These are phyloP conservation scores for Clepsis dumicolana DNA, from an alignment of 2,888 invertebrate species.

Conservation along the genomic window DNA sequence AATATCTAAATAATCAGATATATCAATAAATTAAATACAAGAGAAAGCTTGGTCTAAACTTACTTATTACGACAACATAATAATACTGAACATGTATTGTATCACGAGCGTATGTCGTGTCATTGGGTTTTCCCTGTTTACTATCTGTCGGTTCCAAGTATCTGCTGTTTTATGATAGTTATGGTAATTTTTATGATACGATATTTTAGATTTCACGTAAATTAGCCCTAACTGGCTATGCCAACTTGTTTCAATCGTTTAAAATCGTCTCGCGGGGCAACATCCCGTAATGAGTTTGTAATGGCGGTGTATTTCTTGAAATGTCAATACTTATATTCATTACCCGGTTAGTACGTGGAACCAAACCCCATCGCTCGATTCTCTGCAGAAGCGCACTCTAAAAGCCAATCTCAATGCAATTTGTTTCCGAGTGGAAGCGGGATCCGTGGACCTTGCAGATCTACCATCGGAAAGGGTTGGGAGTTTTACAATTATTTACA, in stretches of 20 bases:
- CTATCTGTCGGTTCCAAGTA: too few species aligned
- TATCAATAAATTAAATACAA: too few species aligned
- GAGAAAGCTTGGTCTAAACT: too few species aligned
- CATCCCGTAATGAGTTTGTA: constrained; percentile 18
- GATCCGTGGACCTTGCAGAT: constrained; percentile 27
- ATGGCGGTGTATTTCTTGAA: constrained; percentile 11
- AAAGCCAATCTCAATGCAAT: constrained; percentile 43
- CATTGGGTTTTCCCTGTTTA: not conserved
- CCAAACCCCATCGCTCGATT: constrained; percentile 15
- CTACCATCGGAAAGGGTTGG: constrained; percentile 22
- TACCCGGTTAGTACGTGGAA: not conserved
- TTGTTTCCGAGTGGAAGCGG: constrained; percentile 39
- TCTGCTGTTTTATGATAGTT: not conserved
- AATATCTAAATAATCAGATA: too few species aligned
- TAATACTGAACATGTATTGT: not conserved
- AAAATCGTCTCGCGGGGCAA: constrained; percentile 3
- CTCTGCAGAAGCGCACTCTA: constrained; percentile 30
- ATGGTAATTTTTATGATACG: not conserved
- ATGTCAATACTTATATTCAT: constrained; percentile 15
- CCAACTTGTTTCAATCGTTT: constrained; percentile 2
- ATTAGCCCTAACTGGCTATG: constrained; percentile 4
- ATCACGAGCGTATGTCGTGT: not conserved
- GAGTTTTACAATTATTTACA: constrained; percentile 8
- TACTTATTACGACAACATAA: too few species aligned
- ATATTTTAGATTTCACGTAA: not conserved